A percentile compares a stretch with the other conserved stretches of the same genome.
phyloP scores from a whole-genome alignment of 2,797 vertebrate genomes.

The Limosa lapponica region DNA sequence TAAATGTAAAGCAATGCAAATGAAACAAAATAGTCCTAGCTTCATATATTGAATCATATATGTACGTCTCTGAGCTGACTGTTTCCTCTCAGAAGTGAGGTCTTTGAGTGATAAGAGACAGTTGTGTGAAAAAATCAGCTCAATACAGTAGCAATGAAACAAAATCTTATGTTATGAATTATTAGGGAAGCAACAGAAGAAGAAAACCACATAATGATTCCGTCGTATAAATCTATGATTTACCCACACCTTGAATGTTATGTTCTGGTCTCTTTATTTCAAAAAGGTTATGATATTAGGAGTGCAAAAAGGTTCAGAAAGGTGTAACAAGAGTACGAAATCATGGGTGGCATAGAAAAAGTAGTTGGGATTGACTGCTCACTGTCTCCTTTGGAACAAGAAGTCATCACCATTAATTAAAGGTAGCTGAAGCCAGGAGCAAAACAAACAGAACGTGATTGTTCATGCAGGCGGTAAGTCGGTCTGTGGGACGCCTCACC shows the following conservation, averaged over 20 bases:
- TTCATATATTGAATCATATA: neutral
- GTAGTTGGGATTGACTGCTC: neutral
- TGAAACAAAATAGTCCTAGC: neutral
- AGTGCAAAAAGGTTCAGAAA: neutral
- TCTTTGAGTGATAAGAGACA: neutral
- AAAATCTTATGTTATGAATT: neutral
- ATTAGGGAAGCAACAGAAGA: neutral
- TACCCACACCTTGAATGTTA: neutral
- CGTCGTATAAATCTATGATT: neutral
- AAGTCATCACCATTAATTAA: conserved; percentile 21
- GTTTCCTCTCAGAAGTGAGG: neutral
- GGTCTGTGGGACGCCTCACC: conserved; percentile 34
- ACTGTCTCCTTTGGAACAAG: neutral
- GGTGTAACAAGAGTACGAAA: neutral
- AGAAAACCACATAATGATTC: neutral
- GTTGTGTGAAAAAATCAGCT: neutral
- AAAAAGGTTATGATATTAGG: neutral
- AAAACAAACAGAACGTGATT: neutral
- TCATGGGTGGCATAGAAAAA: neutral
- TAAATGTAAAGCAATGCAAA: conserved; percentile 45
- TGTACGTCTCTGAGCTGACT: neutral
- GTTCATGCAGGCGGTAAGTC: conserved; percentile 2
- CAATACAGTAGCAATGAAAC: neutral
- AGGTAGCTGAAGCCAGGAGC: conserved; percentile 39
- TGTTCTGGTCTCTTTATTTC: neutral